Evolutionary conservation across 2,888 invertebrate species (phyloP).

Genomic region (Nymphalis c-album): DNA sequence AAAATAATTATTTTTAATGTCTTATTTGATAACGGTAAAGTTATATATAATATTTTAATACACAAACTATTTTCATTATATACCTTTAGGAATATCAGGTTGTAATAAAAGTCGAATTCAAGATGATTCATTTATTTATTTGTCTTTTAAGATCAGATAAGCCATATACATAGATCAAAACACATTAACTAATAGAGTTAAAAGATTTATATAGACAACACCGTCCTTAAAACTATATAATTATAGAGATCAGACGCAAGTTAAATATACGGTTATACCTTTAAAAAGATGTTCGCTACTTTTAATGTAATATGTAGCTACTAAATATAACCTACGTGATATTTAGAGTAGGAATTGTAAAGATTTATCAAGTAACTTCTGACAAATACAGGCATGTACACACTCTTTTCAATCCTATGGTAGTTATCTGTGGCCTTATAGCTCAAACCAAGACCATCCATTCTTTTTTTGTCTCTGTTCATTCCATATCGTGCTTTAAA

Average conservation of each 20-base stretch:
- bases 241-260: constrained; percentile 71
- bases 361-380: constrained; percentile 55
- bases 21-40: no score
- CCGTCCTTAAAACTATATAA: constrained; percentile 39
- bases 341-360: constrained; percentile 21
- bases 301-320: constrained; percentile 17
- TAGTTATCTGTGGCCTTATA: no score
- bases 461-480: no score
- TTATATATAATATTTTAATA: no score
- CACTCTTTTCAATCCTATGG: neutral
- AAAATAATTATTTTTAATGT: no score
- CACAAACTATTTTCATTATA: no score
- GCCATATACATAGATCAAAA: constrained; percentile 73
- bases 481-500: no score
- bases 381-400: constrained; percentile 70
- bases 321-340: constrained; percentile 20
- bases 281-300: constrained; percentile 17
- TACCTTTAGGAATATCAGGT: neutral
- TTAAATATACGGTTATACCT: constrained; percentile 47
- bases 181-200: constrained; percentile 66
- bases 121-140: constrained; percentile 77
- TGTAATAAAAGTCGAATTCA: constrained; percentile 65
- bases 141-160: constrained; percentile 72
- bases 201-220: constrained; percentile 56
- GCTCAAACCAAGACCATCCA: no score